Evolutionary conservation across 2,113 vertebrate genomes (phyloP).

Genomic region (Phoenicopterus ruber): DNA sequence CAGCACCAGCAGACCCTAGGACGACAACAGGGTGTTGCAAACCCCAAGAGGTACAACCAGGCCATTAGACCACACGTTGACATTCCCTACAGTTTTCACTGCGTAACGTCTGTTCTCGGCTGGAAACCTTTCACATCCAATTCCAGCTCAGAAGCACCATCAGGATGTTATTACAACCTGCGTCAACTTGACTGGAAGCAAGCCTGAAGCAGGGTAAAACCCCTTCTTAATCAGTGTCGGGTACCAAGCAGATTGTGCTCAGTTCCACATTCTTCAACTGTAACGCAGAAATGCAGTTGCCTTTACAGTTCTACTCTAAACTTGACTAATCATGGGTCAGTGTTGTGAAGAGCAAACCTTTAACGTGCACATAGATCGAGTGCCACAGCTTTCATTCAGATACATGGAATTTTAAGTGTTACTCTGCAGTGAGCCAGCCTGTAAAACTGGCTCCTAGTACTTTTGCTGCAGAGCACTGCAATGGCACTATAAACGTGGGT

Average conservation of each 20-base stretch:
- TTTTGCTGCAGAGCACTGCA: neutral
- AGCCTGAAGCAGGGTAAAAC: neutral
- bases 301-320: neutral
- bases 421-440: neutral
- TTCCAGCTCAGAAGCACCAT: neutral
- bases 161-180: neutral
- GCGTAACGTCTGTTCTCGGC: rapidly evolving
- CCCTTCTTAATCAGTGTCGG: neutral
- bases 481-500: rapidly evolving
- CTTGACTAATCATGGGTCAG: neutral
- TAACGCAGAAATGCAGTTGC: neutral
- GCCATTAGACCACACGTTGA: neutral
- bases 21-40: rapidly evolving
- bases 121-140: neutral
- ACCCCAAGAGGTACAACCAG: neutral
- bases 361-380: rapidly evolving
- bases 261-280: neutral
- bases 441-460: neutral
- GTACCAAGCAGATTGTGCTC: neutral
- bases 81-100: neutral
- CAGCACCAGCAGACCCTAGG: neutral
- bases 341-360: neutral
- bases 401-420: neutral
- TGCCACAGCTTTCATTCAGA: neutral
- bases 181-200: neutral